These are phyloP conservation scores for Sebastes cheni DNA, from an alignment of 2,797 vertebrate genomes.

Conservation along the genomic window DNA sequence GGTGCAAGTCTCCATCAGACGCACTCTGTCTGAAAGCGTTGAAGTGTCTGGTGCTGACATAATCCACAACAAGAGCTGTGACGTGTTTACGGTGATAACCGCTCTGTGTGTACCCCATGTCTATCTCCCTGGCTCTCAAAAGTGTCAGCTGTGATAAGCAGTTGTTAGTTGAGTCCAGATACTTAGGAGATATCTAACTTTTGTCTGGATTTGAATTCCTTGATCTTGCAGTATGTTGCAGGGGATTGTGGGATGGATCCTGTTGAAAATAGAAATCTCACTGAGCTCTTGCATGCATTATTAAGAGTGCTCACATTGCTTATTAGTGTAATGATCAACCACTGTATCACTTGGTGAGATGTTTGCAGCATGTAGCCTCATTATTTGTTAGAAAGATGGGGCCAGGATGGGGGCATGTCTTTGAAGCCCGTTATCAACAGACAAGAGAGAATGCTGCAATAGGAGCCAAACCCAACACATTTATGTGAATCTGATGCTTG, in stretches of 20 bases:
- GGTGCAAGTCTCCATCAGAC: neutral
- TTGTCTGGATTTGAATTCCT: constrained; percentile 22
- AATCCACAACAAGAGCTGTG: constrained; percentile 3
- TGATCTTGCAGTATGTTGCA: constrained; percentile 23
- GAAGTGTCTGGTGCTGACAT: neutral
- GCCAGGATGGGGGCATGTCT: constrained; percentile 38
- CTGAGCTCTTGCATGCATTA: constrained; percentile 60
- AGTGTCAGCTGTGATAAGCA: constrained; percentile 15
- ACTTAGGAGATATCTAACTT: constrained; percentile 2
- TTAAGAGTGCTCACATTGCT: constrained; percentile 56
- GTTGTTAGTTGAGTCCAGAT: neutral
- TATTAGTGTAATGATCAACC: constrained; percentile 59
- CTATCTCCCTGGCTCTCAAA: neutral
- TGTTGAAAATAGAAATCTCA: constrained; percentile 50
- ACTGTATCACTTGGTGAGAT: constrained; percentile 45
- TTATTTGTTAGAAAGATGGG: constrained; percentile 38
- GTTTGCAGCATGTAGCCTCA: constrained; percentile 56
- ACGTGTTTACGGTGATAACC: constrained; percentile 12
- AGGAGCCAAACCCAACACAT: constrained; percentile 1
- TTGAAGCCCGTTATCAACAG: constrained; percentile 54
- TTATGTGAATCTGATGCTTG: constrained; percentile 16
- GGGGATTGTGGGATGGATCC: constrained; percentile 8
- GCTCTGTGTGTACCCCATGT: neutral
- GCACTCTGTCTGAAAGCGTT: neutral
- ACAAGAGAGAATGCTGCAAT: constrained; percentile 29